Percentiles rank a stretch among this genome's conserved stretches.
These are phyloP conservation scores for Uloborus plumipes DNA, from an alignment of 2,888 invertebrate genomes.

Conservation along the genomic window DNA sequence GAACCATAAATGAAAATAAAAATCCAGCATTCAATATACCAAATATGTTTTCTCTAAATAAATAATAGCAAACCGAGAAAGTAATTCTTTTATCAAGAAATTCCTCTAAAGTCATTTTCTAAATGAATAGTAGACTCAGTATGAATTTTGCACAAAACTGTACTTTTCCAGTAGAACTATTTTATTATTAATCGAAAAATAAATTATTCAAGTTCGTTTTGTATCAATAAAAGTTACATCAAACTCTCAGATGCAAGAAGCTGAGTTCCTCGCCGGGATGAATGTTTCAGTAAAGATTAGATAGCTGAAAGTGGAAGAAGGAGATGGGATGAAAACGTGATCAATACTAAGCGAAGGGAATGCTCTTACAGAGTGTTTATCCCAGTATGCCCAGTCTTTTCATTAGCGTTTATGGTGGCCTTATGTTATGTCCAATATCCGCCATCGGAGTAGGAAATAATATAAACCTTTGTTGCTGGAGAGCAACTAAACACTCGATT, in stretches of 20 bases:
- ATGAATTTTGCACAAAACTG: no score
- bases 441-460: slow-evolving; percentile 3
- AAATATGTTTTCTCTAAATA: no score
- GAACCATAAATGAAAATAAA: neutral
- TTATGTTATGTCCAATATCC: slow-evolving; percentile 17
- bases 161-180: no score
- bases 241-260: no score
- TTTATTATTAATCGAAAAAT: no score
- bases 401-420: slow-evolving; percentile 24
- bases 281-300: slow-evolving; percentile 7
- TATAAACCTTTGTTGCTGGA: neutral
- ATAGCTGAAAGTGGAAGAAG: slow-evolving; percentile 12
- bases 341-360: slow-evolving; percentile 1
- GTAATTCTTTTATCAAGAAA: no score
- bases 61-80: no score
- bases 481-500: neutral
- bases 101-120: no score
- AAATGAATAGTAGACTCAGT: no score
- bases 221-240: no score
- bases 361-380: slow-evolving; percentile 4
- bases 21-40: slow-evolving; percentile 2
- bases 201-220: no score
- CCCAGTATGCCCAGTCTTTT: slow-evolving; percentile 23
- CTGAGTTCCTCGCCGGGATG: neutral
- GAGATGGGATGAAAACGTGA: slow-evolving; percentile 16